Evolutionary conservation across 92 coral and sea anemone species (phyloP), one percentile per base, ranked within the genome.

Genomic region (Epizoanthus stellaris): DNA sequence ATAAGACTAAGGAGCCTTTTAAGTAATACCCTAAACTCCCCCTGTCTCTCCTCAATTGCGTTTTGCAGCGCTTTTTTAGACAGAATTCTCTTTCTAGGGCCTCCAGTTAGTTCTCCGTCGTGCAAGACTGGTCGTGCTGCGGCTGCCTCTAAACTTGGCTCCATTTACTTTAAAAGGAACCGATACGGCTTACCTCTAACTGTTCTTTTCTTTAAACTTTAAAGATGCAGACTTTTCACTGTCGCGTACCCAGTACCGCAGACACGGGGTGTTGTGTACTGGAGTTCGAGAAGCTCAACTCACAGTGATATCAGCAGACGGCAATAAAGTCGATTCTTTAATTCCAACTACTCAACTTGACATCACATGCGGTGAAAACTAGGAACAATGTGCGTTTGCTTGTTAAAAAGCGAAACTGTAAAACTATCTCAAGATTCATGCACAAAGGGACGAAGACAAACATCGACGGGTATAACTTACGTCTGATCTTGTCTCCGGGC

Each of bases 291-390:
- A 42, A 70, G 75, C 75, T 43, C 30, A 70, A 42, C 57, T 70
- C 34, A 42, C 75, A 42, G 75, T 70, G 75, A 70, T 70, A 70
- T 70, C 75, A 16, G 57, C 75, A 70, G 75, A 17, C n/a, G 56
- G 58, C 75, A 16, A 70, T 70, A 70, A 70, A 70, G 57, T 70
- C 12, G 23, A 42, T 70, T 42, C 34, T 70, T 70, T 70, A 17
- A 70, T 70, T 49, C 75, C 47, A 7, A 40, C 47, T 49, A 19
- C 43, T 14, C 23, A 40, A 42, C 75, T 70, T 70, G 43, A 42
- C 75, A 70, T 40, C 57, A 70, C 23, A 40, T 70, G 75, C 56
- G 21, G 54, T 40, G 56, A 70, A 70, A 70, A 70, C 75, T 70
- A 40, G 45, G 45, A 70, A 15, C 13, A 70, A 70, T 39, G 75